phyloP scores from a whole-genome alignment of 1,140 invertebrate genomes.

The Procambarus clarkii region DNA sequence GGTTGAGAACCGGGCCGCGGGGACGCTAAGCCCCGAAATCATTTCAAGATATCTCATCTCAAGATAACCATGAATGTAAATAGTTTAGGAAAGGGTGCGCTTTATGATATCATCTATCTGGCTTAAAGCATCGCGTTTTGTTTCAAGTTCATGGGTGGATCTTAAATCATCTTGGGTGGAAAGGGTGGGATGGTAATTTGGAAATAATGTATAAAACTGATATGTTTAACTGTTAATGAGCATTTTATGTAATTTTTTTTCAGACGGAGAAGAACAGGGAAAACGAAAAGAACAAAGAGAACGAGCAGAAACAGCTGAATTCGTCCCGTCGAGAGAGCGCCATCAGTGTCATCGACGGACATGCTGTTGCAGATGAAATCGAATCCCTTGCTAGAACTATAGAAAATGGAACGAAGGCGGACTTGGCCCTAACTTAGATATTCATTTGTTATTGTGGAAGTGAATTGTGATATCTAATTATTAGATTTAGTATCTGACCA shows the following conservation, averaged over 20 bases:
- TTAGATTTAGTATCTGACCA: not conserved
- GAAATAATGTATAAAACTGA: no score
- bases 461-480: not conserved
- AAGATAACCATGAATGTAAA: no score
- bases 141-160: no score
- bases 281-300: not conserved
- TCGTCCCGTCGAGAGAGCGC: slow-evolving; percentile 1
- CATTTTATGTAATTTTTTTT: not conserved
- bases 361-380: slow-evolving; percentile 39
- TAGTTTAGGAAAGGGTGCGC: no score
- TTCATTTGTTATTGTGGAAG: not conserved
- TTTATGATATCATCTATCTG: no score
- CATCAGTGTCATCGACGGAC: slow-evolving; percentile 25
- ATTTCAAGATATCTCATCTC: no score
- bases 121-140: no score
- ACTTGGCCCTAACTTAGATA: slow-evolving; percentile 4
- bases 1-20: no score
- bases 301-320: slow-evolving; percentile 37
- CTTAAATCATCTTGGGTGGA: no score
- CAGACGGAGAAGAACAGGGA: slow-evolving; percentile 52
- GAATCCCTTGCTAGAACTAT: slow-evolving; percentile 32
- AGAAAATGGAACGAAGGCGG: slow-evolving; percentile 4
- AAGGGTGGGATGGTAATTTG: no score
- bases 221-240: no score
- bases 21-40: no score